Evolutionary conservation across 2,113 vertebrate species (phyloP).

Genomic region (Pterocles burchelli): DNA sequence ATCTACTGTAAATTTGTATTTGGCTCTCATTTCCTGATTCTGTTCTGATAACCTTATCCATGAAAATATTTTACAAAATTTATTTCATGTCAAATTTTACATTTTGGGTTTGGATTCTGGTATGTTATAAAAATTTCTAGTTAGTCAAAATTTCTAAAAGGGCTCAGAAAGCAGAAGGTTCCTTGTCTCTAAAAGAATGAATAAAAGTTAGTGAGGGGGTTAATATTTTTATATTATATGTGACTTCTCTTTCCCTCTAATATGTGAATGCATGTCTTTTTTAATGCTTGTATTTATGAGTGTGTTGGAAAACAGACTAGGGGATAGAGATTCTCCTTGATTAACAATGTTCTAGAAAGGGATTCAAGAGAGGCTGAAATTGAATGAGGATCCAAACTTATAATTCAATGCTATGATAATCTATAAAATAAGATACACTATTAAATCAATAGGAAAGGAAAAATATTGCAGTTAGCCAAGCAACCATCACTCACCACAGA

Average conservation of each 20-base stretch:
- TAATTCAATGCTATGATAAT: conserved; percentile 47
- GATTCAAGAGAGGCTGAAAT: background rate
- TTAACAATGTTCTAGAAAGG: conserved; percentile 7
- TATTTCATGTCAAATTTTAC: background rate
- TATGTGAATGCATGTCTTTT: background rate
- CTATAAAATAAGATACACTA: conserved; percentile 59
- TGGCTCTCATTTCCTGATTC: background rate
- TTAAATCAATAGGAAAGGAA: conserved; percentile 66
- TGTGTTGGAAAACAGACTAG: background rate
- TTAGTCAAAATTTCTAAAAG: background rate
- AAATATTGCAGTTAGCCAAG: conserved; percentile 36
- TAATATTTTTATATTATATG: background rate
- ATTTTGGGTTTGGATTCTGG: background rate
- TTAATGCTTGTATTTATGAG: background rate
- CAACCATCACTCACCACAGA: conserved; percentile 39
- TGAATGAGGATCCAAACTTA: conserved; percentile 33
- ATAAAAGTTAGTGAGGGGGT: background rate
- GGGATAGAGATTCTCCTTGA: background rate
- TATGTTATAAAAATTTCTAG: background rate
- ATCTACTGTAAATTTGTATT: background rate
- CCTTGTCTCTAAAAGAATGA: background rate
- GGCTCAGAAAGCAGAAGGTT: background rate
- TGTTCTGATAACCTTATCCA: background rate
- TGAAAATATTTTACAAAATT: background rate
- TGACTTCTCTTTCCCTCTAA: background rate